phyloP scores from a whole-genome alignment of 2,888 invertebrate genomes.

The Pheosia tremula region DNA sequence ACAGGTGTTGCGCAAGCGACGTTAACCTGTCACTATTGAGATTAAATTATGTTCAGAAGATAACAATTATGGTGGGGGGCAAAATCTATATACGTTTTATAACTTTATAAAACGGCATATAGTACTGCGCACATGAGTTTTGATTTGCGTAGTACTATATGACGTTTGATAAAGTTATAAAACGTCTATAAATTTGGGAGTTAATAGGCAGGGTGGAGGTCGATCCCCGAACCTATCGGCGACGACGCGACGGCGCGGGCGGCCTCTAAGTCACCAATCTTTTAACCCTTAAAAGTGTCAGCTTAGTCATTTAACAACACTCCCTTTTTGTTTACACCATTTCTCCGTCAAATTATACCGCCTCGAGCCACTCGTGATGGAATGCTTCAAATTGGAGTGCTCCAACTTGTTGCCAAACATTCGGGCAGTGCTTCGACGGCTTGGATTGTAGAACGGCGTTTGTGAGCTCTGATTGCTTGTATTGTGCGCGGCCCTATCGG shows the following conservation, averaged over 20 bases:
- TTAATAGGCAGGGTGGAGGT: no score
- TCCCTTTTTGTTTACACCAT: slow-evolving; percentile 52
- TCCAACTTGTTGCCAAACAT: slow-evolving; percentile 48
- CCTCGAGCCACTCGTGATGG: slow-evolving; percentile 58
- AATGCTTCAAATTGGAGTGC: slow-evolving; percentile 46
- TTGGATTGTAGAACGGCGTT: slow-evolving; percentile 25
- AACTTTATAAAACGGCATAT: no score
- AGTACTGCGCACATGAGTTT: no score
- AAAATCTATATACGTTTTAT: not conserved
- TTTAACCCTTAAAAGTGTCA: slow-evolving; percentile 23
- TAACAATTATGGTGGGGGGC: slow-evolving; percentile 15
- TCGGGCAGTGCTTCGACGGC: slow-evolving; percentile 5
- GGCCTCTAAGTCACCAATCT: no score
- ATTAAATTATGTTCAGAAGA: slow-evolving; percentile 15
- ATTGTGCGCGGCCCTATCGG: slow-evolving; percentile 46
- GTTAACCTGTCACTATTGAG: slow-evolving; percentile 21
- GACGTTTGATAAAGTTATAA: no score
- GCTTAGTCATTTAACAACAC: slow-evolving; percentile 27
- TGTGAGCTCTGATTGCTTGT: slow-evolving; percentile 51
- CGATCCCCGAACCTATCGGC: no score
- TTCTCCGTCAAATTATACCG: slow-evolving; percentile 51
- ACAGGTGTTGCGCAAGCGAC: slow-evolving; percentile 32
- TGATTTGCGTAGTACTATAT: no score
- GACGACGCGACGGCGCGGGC: no score
- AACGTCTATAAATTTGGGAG: no score